Conservation (phyloP, 2,888 invertebrate genomes). For the Agrotis exclamationis region DNA sequence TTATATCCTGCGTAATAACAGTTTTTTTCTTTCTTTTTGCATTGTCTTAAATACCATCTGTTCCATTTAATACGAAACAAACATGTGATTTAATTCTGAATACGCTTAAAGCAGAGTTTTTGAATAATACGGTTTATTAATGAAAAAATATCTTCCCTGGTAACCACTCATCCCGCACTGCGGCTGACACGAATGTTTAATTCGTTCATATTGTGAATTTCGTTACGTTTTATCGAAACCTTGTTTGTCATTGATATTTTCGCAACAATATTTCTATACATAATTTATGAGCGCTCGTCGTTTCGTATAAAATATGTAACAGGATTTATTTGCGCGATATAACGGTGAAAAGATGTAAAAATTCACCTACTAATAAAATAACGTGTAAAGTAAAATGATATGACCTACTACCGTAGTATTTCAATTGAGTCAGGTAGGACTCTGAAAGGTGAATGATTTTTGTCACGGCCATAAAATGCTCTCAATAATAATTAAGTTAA, state of each 20-base stretch:
- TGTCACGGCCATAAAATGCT: conserved; percentile 23
- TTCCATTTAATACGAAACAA: not conserved
- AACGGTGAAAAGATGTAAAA: conserved; percentile 4
- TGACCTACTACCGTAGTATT: conserved; percentile 2
- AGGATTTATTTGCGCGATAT: conserved; percentile 6
- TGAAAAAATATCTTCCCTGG: not conserved
- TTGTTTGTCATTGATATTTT: conserved; percentile 38
- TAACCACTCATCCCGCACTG: conserved; percentile 5
- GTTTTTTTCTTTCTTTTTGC: conserved; percentile 8
- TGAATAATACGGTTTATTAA: not conserved
- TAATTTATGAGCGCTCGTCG: conserved; percentile 39
- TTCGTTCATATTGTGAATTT: conserved; percentile 33
- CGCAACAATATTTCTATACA: conserved; percentile 38
- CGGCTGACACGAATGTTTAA: conserved; percentile 31
- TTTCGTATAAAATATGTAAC: conserved; percentile 28
- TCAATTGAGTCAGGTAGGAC: conserved; percentile 12
- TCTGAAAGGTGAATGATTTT: conserved; percentile 27
- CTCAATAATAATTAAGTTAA: not conserved
- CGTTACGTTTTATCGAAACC: conserved; percentile 21
- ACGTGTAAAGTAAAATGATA: conserved; percentile 8
- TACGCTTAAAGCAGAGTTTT: not conserved
- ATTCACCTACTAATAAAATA: conserved; percentile 9
- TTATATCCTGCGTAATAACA: conserved; percentile 16
- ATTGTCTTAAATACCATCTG: not conserved
- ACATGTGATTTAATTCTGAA: too few relatives aligned